A percentile compares a stretch with the other conserved stretches of the same genome.
Conservation (phyloP, 2,888 invertebrate species). For the Hecatera dysodea region DNA sequence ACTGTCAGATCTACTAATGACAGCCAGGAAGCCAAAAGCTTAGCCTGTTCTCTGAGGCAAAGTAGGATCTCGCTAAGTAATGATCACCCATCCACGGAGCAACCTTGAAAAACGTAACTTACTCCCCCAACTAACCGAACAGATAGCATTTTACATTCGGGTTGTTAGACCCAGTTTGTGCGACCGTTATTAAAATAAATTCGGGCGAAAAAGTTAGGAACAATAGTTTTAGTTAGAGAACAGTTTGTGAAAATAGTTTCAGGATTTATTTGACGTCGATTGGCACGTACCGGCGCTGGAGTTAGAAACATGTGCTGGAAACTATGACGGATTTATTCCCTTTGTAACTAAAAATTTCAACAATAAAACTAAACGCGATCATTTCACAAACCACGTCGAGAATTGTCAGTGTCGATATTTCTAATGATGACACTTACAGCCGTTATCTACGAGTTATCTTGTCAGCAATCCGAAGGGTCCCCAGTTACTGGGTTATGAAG, state of each 20-base stretch:
- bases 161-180: not conserved
- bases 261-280: conserved; percentile 39
- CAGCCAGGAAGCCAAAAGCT: too few relatives aligned
- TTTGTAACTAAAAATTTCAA: not conserved
- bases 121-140: not conserved
- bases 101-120: not conserved
- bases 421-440: too few relatives aligned
- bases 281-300: conserved; percentile 20
- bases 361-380: not conserved
- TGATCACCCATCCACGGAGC: not conserved
- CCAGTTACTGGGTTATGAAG: too few relatives aligned
- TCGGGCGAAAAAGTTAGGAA: conserved; percentile 17
- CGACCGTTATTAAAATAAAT: conserved; percentile 20
- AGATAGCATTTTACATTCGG: not conserved
- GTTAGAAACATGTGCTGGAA: not conserved
- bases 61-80: too few relatives aligned
- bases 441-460: too few relatives aligned
- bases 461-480: too few relatives aligned
- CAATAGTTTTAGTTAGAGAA: conserved; percentile 15
- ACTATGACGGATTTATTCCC: not conserved
- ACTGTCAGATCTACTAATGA: not conserved
- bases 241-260: conserved; percentile 27
- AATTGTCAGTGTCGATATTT: too few relatives aligned
- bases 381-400: too few relatives aligned
- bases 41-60: too few relatives aligned